Percentiles rank a stretch among this genome's conserved stretches.
These are phyloP conservation scores for Helicolenus hilgendorfi DNA, from an alignment of 2,797 vertebrate species.

Conservation along the genomic window DNA sequence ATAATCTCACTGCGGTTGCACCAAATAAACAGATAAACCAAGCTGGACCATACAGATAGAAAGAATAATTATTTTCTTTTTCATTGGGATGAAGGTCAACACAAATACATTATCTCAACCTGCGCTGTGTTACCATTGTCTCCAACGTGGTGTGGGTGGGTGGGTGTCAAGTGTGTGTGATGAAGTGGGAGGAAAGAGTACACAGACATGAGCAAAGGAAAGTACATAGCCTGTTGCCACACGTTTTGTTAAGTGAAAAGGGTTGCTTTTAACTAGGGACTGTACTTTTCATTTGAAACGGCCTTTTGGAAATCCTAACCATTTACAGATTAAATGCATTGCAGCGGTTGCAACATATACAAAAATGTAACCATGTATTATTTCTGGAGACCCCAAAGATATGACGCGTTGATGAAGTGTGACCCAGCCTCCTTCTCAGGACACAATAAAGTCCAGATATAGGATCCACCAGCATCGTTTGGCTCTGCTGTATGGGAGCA, in stretches of 20 bases:
- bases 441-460: too few species aligned
- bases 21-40: constrained; percentile 29
- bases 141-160: constrained; percentile 48
- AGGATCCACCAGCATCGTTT: too few species aligned
- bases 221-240: constrained; percentile 17
- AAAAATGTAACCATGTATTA: neutral
- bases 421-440: too few species aligned
- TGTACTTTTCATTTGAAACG: neutral
- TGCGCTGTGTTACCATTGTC: constrained; percentile 50
- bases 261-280: constrained; percentile 7
- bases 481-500: too few species aligned
- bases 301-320: neutral
- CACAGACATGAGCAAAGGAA: constrained; percentile 23
- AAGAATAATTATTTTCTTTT: constrained; percentile 48
- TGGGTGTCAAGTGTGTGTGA: constrained; percentile 56
- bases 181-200: constrained; percentile 67
- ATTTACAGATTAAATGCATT: neutral
- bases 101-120: constrained; percentile 64
- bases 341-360: neutral
- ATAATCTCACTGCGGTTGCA: constrained; percentile 14
- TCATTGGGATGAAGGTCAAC: constrained; percentile 60
- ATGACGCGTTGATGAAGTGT: too few species aligned
- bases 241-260: neutral
- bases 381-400: neutral
- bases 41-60: constrained; percentile 32